Conservation (phyloP, 2,888 invertebrate genomes). For the Oithona nana region DNA sequence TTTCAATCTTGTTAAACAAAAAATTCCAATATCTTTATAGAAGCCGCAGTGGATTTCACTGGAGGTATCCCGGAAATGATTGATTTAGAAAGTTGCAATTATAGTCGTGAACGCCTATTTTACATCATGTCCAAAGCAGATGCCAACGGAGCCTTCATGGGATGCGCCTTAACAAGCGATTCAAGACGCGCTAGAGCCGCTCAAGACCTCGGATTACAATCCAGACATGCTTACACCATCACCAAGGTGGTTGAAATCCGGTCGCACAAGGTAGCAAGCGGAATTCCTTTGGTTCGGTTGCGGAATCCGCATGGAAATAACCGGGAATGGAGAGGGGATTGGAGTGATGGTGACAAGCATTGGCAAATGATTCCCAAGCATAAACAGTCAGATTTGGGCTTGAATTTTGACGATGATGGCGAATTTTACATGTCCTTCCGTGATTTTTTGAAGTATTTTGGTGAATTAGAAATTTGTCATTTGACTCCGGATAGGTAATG, state of each 20-base stretch:
- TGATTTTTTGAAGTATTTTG: constrained; percentile 13
- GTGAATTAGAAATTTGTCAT: constrained; percentile 16
- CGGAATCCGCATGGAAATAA: constrained; percentile 16
- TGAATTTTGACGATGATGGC: constrained; percentile 22
- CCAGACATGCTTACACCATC: constrained; percentile 14
- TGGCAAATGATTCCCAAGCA: constrained; percentile 22
- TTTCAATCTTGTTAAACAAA: too few relatives aligned
- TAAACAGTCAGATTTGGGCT: constrained; percentile 20
- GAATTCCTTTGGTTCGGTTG: constrained; percentile 13
- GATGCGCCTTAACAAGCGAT: not conserved
- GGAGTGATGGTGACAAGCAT: constrained; percentile 14
- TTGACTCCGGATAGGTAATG: constrained; percentile 9
- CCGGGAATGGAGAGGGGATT: constrained; percentile 16
- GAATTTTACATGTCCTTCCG: constrained; percentile 22
- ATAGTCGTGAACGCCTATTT: not conserved
- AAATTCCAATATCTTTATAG: too few relatives aligned
- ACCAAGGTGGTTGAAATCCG: constrained; percentile 15
- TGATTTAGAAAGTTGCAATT: not conserved
- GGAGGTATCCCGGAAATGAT: constrained; percentile 18
- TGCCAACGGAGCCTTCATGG: constrained; percentile 9
- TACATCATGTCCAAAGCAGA: constrained; percentile 11
- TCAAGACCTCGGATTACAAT: constrained; percentile 1
- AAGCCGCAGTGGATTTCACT: constrained; percentile 18
- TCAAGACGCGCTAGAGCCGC: not conserved
- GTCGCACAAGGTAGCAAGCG: not conserved